phyloP scores from a whole-genome alignment of 2,797 vertebrate species.

The Toxotes lorentzi region DNA sequence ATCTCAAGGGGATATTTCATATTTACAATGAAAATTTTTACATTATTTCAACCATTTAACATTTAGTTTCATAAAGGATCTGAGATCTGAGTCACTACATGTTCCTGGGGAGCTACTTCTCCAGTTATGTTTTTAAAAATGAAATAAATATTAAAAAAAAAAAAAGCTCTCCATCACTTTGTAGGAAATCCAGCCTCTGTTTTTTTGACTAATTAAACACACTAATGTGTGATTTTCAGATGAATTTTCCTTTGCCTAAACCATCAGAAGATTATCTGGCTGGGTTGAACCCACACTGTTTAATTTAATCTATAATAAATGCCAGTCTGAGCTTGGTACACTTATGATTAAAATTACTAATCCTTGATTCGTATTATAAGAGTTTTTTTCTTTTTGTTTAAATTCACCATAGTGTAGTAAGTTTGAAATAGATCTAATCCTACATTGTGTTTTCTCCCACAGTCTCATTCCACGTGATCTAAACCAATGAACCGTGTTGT shows the following conservation, averaged over 20 bases:
- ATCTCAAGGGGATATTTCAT: not conserved
- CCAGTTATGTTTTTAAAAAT: not conserved
- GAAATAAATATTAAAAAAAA: not conserved
- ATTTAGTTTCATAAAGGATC: not conserved
- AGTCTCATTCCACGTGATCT: not conserved
- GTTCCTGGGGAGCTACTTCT: not conserved
- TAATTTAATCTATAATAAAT: conserved; percentile 1
- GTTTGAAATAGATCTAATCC: not conserved
- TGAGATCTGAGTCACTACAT: not conserved
- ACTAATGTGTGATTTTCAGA: not conserved
- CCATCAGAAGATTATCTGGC: conserved; percentile 6
- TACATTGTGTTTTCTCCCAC: not conserved
- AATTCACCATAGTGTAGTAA: not conserved
- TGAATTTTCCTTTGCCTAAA: conserved; percentile 6
- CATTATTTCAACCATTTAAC: not conserved
- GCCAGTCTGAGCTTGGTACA: not conserved
- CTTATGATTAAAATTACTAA: not conserved
- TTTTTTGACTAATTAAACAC: not conserved
- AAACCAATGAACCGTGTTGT: not conserved
- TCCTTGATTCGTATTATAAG: not conserved
- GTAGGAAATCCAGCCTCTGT: not conserved
- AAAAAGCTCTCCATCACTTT: not conserved
- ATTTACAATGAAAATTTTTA: not conserved
- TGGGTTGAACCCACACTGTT: not conserved
- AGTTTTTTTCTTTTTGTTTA: not conserved